Conservation (phyloP, 2,797 vertebrate genomes). For the Hephaestus fuliginosus region DNA sequence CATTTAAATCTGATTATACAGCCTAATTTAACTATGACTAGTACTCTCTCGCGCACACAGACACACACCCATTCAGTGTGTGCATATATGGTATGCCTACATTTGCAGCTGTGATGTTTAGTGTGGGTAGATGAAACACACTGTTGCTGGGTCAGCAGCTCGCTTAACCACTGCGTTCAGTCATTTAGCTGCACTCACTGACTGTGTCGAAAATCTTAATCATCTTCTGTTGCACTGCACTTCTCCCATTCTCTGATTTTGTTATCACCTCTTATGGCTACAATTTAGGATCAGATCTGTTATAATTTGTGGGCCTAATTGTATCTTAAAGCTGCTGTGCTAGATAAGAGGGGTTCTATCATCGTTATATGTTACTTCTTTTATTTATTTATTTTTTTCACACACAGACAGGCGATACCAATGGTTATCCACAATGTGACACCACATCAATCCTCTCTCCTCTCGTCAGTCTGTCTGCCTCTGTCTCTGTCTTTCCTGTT, state of each 20-base stretch:
- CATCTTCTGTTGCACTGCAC: slow-evolving; percentile 37
- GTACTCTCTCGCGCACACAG: background rate
- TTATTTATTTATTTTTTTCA: slow-evolving; percentile 13
- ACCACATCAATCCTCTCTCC: slow-evolving; percentile 53
- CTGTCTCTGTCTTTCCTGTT: slow-evolving; percentile 60
- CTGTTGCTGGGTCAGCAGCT: slow-evolving; percentile 71
- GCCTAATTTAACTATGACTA: slow-evolving; percentile 17
- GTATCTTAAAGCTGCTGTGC: slow-evolving; percentile 11
- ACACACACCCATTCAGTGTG: slow-evolving; percentile 23
- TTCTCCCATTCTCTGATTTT: slow-evolving; percentile 36
- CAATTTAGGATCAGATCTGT: slow-evolving; percentile 11
- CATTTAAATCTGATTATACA: slow-evolving; percentile 9
- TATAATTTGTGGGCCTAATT: slow-evolving; percentile 13
- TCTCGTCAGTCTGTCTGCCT: slow-evolving; percentile 30
- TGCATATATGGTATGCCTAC: slow-evolving; percentile 37
- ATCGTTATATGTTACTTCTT: slow-evolving; percentile 17
- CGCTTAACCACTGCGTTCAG: slow-evolving; percentile 49
- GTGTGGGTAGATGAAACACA: slow-evolving; percentile 59
- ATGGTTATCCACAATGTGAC: slow-evolving; percentile 60
- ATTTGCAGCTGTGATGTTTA: slow-evolving; percentile 56
- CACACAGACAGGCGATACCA: slow-evolving; percentile 16
- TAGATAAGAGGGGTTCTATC: slow-evolving; percentile 22
- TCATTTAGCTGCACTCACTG: slow-evolving; percentile 61
- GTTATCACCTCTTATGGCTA: slow-evolving; percentile 13
- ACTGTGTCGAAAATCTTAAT: slow-evolving; percentile 56